These are phyloP conservation scores for Nesoenas mayeri DNA, from an alignment of 2,113 vertebrate species.

Conservation along the genomic window DNA sequence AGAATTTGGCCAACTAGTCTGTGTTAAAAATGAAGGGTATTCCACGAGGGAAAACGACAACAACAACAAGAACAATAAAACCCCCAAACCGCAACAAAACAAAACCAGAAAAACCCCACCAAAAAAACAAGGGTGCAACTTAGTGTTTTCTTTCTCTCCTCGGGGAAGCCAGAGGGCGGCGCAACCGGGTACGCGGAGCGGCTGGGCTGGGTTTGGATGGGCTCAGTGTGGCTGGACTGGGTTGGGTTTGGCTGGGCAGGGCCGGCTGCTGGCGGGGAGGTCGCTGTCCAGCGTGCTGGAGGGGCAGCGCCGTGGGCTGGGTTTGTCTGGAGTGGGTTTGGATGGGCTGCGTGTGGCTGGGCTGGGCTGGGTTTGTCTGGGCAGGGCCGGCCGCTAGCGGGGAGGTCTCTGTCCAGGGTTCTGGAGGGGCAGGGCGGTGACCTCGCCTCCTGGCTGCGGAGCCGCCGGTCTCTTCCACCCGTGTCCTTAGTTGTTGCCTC, in stretches of 20 bases:
- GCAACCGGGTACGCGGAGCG: neutral
- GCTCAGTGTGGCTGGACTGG: too few relatives aligned
- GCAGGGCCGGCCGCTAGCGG: neutral
- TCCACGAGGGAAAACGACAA: neutral
- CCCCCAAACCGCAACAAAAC: neutral
- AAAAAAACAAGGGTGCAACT: neutral
- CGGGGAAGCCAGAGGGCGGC: neutral
- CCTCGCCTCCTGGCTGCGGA: fast-evolving
- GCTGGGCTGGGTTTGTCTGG: too few relatives aligned
- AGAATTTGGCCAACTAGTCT: constrained; percentile 7
- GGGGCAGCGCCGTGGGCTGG: fast-evolving
- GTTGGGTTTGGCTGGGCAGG: neutral
- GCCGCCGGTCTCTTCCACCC: too few relatives aligned
- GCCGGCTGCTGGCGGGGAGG: too few relatives aligned
- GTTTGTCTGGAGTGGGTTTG: neutral
- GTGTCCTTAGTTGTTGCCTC: neutral
- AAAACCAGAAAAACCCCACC: neutral
- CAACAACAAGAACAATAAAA: neutral
- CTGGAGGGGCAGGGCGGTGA: neutral
- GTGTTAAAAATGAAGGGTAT: neutral
- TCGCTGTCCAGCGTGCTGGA: constrained; percentile 44
- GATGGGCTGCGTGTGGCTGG: neutral
- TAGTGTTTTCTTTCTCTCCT: too few relatives aligned
- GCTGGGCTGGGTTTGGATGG: neutral
- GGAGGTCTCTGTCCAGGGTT: constrained; percentile 16